phyloP scores from a whole-genome alignment of 2,113 vertebrate genomes.

The Sinocyclocheilus grahami region DNA sequence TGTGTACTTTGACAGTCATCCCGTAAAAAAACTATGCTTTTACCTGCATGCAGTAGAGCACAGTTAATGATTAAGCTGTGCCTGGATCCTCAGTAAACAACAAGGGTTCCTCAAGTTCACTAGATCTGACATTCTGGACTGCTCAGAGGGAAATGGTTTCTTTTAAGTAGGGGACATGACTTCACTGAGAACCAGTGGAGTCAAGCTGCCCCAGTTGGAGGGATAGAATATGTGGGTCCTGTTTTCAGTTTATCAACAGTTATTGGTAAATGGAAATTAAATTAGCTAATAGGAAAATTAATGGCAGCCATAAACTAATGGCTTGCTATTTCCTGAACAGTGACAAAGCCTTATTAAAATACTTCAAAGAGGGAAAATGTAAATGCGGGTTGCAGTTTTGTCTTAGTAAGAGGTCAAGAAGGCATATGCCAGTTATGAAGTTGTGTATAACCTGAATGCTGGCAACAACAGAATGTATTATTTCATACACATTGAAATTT shows the following conservation, averaged over 20 bases:
- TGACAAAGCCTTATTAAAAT: slow-evolving; percentile 13
- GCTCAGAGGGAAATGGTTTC: neutral
- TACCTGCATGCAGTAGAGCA: neutral
- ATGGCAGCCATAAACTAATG: neutral
- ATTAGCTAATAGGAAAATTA: neutral
- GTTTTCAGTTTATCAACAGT: neutral
- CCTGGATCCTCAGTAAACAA: neutral
- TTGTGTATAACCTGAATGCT: neutral
- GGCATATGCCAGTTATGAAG: neutral
- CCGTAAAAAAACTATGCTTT: neutral
- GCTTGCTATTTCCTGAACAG: neutral
- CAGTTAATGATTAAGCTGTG: slow-evolving; percentile 8
- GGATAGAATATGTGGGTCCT: neutral
- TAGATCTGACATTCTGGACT: neutral
- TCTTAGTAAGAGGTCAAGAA: slow-evolving; percentile 1
- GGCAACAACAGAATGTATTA: neutral
- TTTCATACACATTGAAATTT: too few relatives aligned
- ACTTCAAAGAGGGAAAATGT: neutral
- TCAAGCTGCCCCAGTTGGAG: neutral
- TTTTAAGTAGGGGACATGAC: neutral
- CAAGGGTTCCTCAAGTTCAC: neutral
- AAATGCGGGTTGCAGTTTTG: neutral
- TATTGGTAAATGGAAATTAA: neutral
- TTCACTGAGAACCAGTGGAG: neutral
- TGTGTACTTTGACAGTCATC: neutral